Conservation (phyloP, 92 coral and sea anemone species). For the Palythoa caribaeorum region DNA sequence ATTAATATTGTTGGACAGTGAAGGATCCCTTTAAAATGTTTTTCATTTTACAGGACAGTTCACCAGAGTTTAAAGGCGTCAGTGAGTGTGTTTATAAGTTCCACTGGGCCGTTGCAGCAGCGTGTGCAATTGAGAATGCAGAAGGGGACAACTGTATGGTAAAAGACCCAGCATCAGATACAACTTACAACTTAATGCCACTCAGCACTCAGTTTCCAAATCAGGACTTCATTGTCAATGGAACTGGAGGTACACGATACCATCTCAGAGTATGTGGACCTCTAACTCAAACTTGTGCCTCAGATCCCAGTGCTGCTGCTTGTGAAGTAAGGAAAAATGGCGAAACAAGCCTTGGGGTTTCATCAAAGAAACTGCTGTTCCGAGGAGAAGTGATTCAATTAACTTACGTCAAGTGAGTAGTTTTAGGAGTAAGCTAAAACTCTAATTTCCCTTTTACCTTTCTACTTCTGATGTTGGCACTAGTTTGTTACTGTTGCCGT, state of each 20-base stretch:
- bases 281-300: constrained; percentile 15
- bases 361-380: constrained; percentile 53
- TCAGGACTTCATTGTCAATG: constrained; percentile 30
- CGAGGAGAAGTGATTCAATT: constrained; percentile 80
- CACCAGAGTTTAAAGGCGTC: constrained; percentile 63
- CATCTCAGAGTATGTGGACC: constrained; percentile 76
- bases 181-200: constrained; percentile 78
- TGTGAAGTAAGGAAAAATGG: constrained; percentile 69
- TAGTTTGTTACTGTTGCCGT: no score
- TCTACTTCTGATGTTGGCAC: background rate
- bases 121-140: constrained; percentile 75
- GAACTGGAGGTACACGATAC: constrained; percentile 46
- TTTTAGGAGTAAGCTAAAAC: background rate
- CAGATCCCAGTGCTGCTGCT: constrained; percentile 50
- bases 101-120: constrained; percentile 86
- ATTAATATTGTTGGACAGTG: no score
- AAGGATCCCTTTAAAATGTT: background rate
- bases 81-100: constrained; percentile 73
- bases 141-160: constrained; percentile 76
- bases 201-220: constrained; percentile 41
- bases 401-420: constrained; percentile 63
- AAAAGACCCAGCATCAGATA: constrained; percentile 73
- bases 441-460: background rate
- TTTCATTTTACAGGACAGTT: constrained; percentile 55
- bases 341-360: constrained; percentile 59